Base-by-base conservation (phyloP, 2,797 vertebrate genomes). In the Antennarius maculatus region DNA sequence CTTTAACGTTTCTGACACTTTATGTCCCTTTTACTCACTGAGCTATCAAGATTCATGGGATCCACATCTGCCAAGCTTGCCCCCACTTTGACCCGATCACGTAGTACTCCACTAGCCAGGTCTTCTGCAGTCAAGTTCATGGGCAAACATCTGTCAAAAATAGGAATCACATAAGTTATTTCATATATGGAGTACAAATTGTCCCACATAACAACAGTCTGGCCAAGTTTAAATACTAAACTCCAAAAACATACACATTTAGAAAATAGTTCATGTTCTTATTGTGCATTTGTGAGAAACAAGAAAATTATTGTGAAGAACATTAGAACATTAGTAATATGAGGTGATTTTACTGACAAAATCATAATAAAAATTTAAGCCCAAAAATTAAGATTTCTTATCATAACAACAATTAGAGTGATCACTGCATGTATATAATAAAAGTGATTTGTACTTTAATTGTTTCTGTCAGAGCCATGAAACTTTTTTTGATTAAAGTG, bases 31-130 rank as follows among this genome's bases (percentile, higher is more conserved):
- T 4, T 17, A 93, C 95, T 91, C 83, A 99, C 98, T 61, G 96
- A 95, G 88, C 91, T 95, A 87, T 99, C 98, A 61, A 98, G 92
- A 88, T 93, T 97, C 98, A 99, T 99, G 54, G 98, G 98, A 85
- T 99, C 97, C 82, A 99, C 97, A 52, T 99, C 98, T 23, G 98
- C 97, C 91, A 99, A 90, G 85, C 98, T 99, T 14, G 98, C 94
- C 4, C 98, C 98, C 69, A 98, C 97, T 93, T 98, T 99, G 8
- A 93, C 96, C 28, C 97, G 90, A 70, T 99, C 98, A 39, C 97
- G 94, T 55, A 99, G 91, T 71, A 98, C 96, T 39, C 96, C 97
- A 45, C 95, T 96, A 4, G 97, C 92, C 81, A 99, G 90, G 79
- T 99, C 96, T 89, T 99, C 98, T 31, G 95, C 90, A 55, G 95